Evolutionary conservation across 2,888 invertebrate genomes (phyloP).

Genomic region (Nymphalis c-album): DNA sequence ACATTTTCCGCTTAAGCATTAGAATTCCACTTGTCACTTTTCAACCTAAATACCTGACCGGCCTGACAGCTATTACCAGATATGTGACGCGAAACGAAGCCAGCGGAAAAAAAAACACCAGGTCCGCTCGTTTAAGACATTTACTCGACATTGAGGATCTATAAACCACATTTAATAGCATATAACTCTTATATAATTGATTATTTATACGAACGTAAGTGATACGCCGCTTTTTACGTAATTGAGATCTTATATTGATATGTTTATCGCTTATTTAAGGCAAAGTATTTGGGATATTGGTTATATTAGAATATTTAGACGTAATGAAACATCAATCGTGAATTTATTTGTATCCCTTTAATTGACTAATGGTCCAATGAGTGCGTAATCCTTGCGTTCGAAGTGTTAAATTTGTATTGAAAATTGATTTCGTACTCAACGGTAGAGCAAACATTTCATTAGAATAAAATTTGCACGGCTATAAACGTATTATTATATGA

Average conservation of each 20-base stretch:
- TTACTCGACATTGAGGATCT: conserved; percentile 19
- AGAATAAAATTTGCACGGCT: too few relatives aligned
- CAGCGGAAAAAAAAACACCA: conserved; percentile 33
- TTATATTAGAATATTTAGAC: not conserved
- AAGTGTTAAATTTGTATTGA: too few relatives aligned
- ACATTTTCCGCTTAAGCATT: conserved; percentile 12
- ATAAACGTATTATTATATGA: too few relatives aligned
- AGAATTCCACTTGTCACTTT: conserved; percentile 29
- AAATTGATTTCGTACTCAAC: too few relatives aligned
- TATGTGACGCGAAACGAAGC: conserved; percentile 20
- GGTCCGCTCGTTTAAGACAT: conserved; percentile 2
- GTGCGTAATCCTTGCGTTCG: too few relatives aligned
- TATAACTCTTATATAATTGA: conserved; percentile 13
- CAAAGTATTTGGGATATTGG: conserved; percentile 2
- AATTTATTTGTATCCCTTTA: not conserved
- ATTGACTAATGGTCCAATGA: too few relatives aligned
- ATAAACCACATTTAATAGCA: conserved; percentile 21
- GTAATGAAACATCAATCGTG: not conserved
- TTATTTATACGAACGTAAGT: conserved; percentile 15
- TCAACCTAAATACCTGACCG: conserved; percentile 33
- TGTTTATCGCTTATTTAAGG: conserved; percentile 8
- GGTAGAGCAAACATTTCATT: too few relatives aligned
- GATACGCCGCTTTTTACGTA: conserved; percentile 9
- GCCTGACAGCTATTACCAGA: conserved; percentile 34
- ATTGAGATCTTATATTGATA: conserved; percentile 5